Evolutionary conservation across 2,888 invertebrate genomes (phyloP).

Genomic region (Imbricaverruca yamaguchii): DNA sequence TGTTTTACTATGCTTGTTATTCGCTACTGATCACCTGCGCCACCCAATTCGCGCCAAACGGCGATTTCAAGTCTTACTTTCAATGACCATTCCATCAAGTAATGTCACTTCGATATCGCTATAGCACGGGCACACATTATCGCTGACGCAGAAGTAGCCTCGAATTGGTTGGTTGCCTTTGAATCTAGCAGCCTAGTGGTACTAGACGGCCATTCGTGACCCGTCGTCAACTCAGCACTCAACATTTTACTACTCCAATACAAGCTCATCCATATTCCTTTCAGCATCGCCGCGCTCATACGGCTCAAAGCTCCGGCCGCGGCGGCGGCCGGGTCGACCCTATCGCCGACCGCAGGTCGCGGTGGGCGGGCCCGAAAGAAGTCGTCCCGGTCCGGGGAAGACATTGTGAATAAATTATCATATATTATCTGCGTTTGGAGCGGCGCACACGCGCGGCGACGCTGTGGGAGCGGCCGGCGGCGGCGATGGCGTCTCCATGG

Average conservation of each 20-base stretch:
- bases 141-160: too few species aligned
- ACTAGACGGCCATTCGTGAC: too few species aligned
- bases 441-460: neutral
- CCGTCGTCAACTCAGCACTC: neutral
- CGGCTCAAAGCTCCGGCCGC: neutral
- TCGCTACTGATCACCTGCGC: too few species aligned
- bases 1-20: too few species aligned
- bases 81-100: too few species aligned
- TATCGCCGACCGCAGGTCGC: neutral
- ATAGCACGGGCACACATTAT: too few species aligned
- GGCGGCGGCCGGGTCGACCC: neutral
- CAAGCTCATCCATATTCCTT: constrained; percentile 6
- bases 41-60: too few species aligned
- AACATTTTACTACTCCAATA: neutral
- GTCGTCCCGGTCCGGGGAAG: neutral
- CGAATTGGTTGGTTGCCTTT: too few species aligned
- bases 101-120: too few species aligned
- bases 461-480: neutral
- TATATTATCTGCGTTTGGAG: neutral
- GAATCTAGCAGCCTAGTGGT: too few species aligned
- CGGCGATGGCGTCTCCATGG: neutral
- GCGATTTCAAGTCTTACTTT: too few species aligned
- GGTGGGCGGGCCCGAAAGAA: constrained; percentile 3
- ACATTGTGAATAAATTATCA: constrained; percentile 11
- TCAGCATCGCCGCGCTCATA: neutral